Conservation (phyloP, 2,888 invertebrate species). For the Psylliodes chrysocephalus region DNA sequence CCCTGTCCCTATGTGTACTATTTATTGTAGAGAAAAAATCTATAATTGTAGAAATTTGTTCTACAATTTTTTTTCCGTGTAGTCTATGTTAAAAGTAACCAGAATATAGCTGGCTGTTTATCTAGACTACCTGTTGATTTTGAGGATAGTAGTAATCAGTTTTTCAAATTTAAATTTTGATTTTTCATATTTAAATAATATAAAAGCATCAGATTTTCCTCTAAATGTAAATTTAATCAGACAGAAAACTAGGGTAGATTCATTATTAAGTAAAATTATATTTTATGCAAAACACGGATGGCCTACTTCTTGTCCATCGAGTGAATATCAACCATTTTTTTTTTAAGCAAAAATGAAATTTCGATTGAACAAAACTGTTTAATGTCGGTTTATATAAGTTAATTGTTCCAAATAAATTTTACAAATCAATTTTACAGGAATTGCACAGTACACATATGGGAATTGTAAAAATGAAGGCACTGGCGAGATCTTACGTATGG, state of each 20-base stretch:
- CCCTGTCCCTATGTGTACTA: no score
- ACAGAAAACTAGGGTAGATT: slow-evolving; percentile 9
- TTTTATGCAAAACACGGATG: slow-evolving; percentile 29
- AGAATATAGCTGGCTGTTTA: no score
- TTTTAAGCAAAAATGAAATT: no score
- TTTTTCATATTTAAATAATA: slow-evolving; percentile 26
- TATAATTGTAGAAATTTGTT: no score
- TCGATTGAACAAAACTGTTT: no score
- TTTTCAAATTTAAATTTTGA: not conserved
- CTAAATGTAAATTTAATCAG: slow-evolving; percentile 13
- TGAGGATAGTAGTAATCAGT: not conserved
- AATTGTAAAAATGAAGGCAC: no score
- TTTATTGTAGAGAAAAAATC: no score
- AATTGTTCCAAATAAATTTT: slow-evolving; percentile 2
- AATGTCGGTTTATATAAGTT: not conserved
- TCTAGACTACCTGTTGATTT: no score
- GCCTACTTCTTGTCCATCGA: no score
- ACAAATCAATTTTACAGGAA: not conserved
- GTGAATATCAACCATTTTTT: not conserved
- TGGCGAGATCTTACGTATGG: no score
- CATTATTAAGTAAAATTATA: slow-evolving; percentile 29
- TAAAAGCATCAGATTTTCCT: slow-evolving; percentile 20
- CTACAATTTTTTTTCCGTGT: no score
- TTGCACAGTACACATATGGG: not conserved
- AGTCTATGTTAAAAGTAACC: not conserved